Evolutionary conservation across 1,140 invertebrate genomes (phyloP).

Genomic region (Hyles euphorbiae): DNA sequence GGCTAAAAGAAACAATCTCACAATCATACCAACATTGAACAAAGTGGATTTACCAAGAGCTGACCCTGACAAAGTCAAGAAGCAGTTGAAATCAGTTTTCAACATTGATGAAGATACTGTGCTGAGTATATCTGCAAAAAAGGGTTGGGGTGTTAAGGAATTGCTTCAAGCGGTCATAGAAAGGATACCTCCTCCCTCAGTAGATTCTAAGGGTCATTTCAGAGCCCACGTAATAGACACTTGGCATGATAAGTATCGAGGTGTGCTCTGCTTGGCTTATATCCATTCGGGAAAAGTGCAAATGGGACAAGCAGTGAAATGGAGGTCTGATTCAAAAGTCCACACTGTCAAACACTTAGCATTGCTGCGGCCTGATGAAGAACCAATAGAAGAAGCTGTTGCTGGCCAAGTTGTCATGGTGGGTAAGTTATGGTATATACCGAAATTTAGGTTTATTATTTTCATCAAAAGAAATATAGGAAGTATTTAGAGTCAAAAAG

Average conservation of each 20-base stretch:
- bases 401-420: conserved; percentile 77
- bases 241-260: conserved; percentile 93
- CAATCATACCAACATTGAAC: conserved; percentile 95
- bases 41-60: conserved; percentile 97
- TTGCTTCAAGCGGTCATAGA: conserved; percentile 87
- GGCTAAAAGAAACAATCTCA: conserved; percentile 88
- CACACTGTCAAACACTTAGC: conserved; percentile 90
- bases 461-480: too few species aligned
- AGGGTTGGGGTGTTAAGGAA: conserved; percentile 86
- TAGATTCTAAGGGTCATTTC: conserved; percentile 78
- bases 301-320: conserved; percentile 78
- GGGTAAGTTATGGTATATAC: conserved; percentile 40
- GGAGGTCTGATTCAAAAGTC: conserved; percentile 79
- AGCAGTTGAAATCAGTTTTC: conserved; percentile 91
- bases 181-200: conserved; percentile 85
- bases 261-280: conserved; percentile 88
- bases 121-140: conserved; percentile 90
- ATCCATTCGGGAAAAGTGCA: conserved; percentile 84
- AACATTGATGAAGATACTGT: conserved; percentile 83
- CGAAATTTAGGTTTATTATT: too few species aligned
- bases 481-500: too few species aligned
- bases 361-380: conserved; percentile 87
- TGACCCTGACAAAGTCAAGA: conserved; percentile 86
- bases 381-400: conserved; percentile 79
- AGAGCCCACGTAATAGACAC: conserved; percentile 94